Base-by-base conservation (phyloP, 2,797 vertebrate species). In the Peromyscus melanophrys region DNA sequence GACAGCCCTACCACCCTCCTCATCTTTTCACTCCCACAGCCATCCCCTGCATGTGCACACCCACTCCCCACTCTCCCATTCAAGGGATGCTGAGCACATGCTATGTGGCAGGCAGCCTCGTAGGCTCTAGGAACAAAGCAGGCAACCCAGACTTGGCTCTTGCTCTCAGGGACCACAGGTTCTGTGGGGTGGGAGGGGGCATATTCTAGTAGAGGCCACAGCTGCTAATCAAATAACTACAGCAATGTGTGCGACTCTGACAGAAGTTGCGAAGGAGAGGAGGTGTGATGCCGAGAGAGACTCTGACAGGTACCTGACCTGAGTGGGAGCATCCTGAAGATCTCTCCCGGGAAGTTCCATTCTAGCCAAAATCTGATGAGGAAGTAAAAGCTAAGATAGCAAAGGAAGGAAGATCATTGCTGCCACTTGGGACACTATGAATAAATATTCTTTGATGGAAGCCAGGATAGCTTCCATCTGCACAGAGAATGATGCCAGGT, bases 321-420 rank as follows among this genome's bases (percentile, higher is more conserved):
- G 37, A 75, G 23, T 46, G 43, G 16, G 37, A 63, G 69, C 3
- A 1, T 10, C 75, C 61, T 5, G 57, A 43, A 89, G n/a, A 37
- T 63, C 46, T 52, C 63, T 46, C 31, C 8, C 21, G 12, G 63
- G 34, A 86, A 69, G n/a, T 67, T 94, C 92, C 19, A 69, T 49
- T 89, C 43, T 61, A 76, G 46, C 37, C 19, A 57, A 96, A 93
- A 71, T 76, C 61, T 80, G 37, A 86, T 46, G 87, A 89, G 43
- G 21, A 43, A 11, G 31, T 86, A 93, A 59, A 31, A 25, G 12
- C 76, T n/a, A 84, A 89, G 37, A 6, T 46, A 73, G 13, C 27
- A 43, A 67, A 65, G 59, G 21, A 73, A 52, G 61, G 78, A 86
- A 78, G 59, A 17, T 83, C 16, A 69, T 78, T 75, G 55, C 82